These are phyloP conservation scores for Stylophora pistillata DNA, from an alignment of 64 coral and sea anemone genomes.

Conservation along the genomic window DNA sequence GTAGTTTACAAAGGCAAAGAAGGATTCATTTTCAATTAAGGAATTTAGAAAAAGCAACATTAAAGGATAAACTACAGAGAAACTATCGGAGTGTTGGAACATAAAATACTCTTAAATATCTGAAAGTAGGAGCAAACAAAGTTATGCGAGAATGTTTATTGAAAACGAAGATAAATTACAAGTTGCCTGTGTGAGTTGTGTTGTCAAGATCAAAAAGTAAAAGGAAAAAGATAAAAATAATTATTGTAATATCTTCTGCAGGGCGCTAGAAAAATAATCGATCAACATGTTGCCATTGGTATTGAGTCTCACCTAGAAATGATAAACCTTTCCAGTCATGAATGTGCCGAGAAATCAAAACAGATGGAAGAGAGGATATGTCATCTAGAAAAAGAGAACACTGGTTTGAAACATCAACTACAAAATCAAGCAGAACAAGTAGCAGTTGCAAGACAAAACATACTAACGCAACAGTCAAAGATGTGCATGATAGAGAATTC, in stretches of 20 bases:
- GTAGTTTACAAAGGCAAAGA: no score
- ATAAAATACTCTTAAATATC: no score
- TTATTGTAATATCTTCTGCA: background rate
- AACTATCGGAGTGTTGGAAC: no score
- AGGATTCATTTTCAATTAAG: no score
- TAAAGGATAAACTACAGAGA: no score
- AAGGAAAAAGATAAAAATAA: background rate
- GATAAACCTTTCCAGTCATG: background rate
- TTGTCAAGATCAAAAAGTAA: background rate
- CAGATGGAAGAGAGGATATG: slow-evolving; percentile 27
- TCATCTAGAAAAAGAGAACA: slow-evolving; percentile 13
- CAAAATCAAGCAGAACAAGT: slow-evolving; percentile 34
- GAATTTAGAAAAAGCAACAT: no score
- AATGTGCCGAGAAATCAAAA: background rate
- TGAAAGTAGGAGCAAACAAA: no score
- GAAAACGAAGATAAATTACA: no score
- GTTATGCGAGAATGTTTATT: no score
- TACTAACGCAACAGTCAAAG: slow-evolving; percentile 40
- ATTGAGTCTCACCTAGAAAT: background rate
- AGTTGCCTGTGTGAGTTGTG: no score
- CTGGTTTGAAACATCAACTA: slow-evolving; percentile 2
- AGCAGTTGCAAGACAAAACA: slow-evolving; percentile 28
- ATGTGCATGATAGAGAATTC: slow-evolving; percentile 28
- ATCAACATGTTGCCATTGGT: background rate
- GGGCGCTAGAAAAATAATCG: background rate